These are phyloP conservation scores for Pangasianodon gigas DNA, from an alignment of 2,113 vertebrate genomes.

Conservation along the genomic window DNA sequence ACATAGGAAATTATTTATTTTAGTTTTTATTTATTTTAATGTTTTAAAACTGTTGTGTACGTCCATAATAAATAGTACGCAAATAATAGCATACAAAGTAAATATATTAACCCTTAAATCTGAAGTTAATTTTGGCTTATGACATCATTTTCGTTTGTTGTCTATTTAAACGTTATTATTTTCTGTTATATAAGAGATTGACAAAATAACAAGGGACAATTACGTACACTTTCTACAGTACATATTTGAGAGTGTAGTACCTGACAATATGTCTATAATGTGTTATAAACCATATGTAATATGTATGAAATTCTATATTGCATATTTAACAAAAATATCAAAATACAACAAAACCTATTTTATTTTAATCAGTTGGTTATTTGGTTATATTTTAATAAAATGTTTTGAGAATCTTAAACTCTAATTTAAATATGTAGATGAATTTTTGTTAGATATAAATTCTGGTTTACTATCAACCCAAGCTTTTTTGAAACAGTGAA, in stretches of 20 bases:
- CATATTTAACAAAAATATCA: too few species aligned
- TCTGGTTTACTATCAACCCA: too few species aligned
- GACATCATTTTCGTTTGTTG: not conserved
- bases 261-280: not conserved
- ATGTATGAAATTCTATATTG: not conserved
- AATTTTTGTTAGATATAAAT: not conserved
- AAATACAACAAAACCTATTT: not conserved
- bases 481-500: not conserved
- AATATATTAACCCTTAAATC: not conserved
- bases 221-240: not conserved
- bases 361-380: not conserved
- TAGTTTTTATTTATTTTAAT: too few species aligned
- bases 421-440: not conserved
- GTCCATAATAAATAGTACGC: too few species aligned
- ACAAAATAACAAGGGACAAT: not conserved
- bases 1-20: too few species aligned
- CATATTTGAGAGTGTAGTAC: not conserved
- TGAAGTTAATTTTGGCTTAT: not conserved
- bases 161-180: not conserved
- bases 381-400: not conserved
- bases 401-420: not conserved
- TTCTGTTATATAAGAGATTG: not conserved
- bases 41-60: too few species aligned
- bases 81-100: too few species aligned
- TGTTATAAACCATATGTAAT: not conserved